Evolutionary conservation across 2,113 vertebrate genomes (phyloP).

Genomic region (Theristicus caerulescens): DNA sequence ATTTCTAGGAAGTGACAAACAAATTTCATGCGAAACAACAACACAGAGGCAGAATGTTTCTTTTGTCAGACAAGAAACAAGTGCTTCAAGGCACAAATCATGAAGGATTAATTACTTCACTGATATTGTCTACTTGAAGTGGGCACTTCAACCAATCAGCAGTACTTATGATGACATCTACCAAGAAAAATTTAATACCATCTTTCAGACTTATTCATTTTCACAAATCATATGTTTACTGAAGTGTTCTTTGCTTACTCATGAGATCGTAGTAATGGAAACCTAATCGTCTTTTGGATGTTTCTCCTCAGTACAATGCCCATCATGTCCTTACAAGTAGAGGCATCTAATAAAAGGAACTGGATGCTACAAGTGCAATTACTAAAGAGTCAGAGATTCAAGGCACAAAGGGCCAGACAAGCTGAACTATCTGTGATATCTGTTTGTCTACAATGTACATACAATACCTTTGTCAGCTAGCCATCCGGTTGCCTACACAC

Average conservation of each 20-base stretch:
- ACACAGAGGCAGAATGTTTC: neutral
- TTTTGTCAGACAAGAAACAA: neutral
- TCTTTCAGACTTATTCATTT: neutral
- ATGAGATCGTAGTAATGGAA: neutral
- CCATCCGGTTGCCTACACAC: fast-evolving
- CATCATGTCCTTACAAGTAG: fast-evolving
- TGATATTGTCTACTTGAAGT: neutral
- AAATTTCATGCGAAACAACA: neutral
- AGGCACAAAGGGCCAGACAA: neutral
- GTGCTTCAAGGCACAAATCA: neutral
- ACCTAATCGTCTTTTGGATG: neutral
- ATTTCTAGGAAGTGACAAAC: neutral
- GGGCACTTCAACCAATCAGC: neutral
- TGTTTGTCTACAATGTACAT: neutral
- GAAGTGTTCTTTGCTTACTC: neutral
- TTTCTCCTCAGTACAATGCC: neutral
- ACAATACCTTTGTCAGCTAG: neutral
- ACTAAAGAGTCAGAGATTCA: neutral
- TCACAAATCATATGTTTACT: neutral
- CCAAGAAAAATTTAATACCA: neutral
- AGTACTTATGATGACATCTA: neutral
- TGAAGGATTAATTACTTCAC: neutral
- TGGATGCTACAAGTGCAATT: neutral
- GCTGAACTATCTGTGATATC: neutral
- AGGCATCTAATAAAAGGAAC: neutral